Evolutionary conservation across 2,888 invertebrate species (phyloP), one percentile per base, ranked within the genome.

Genomic region (Eurytoma adleriae): DNA sequence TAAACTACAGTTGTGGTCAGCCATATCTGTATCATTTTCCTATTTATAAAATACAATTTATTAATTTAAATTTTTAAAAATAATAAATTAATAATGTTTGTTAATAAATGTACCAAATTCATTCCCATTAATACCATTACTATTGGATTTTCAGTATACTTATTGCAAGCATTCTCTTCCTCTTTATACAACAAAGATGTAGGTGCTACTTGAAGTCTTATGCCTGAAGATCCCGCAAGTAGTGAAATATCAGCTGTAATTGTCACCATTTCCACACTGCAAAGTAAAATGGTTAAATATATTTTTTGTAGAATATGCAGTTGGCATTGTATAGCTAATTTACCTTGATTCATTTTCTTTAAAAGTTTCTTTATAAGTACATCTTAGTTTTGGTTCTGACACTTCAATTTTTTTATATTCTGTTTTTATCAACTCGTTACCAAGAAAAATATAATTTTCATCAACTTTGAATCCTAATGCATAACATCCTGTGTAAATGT

Each of bases 401-500:
- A 82, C 70, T 4, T 82, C 82, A 3, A 62, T 57, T 57, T 79
- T 79, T 40, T 77, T 57, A 54, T 82, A 79, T 30, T 80, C 80
- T 7, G 83, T 83, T 64, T 68, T 67, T 20, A 83, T 52, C 73
- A 78, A 78, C 40, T 78, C 66, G 50, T 82, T 75, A 0, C 76
- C 68, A 48, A 70, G 48, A 50, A 78, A 78, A 14, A 82, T 67
- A 20, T 76, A 76, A 13, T 74, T 50, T 13, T 77, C 27, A 13
- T 59, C 67, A 13, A 76, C 40, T 69, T 61, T 73, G 54, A 83
- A 82, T 12, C 69, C 78, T 48, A 83, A 54, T 62, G 80, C 61
- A 54, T 83, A 83, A 69, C 83, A 83, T 57, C 83, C 83, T 16
- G 80, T 82, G 50, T 80, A 82, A 52, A 83, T 78, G 27, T 80